Evolutionary conservation across 2,888 invertebrate genomes (phyloP).

Genomic region (Erebia epiphron): DNA sequence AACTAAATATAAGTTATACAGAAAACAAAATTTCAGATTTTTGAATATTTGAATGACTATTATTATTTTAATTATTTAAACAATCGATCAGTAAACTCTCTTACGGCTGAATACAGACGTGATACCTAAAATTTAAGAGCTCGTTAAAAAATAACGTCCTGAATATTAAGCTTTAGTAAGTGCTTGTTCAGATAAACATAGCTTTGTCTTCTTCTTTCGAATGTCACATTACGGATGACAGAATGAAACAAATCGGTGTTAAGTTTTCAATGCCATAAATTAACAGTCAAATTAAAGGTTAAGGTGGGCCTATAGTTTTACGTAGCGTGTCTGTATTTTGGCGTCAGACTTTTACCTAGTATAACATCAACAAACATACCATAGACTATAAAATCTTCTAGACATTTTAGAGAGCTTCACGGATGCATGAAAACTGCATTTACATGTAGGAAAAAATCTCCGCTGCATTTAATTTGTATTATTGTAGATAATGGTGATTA

Average conservation of each 20-base stretch:
- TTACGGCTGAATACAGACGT: neutral
- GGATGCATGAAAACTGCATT: conserved; percentile 53
- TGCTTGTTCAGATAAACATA: too few relatives aligned
- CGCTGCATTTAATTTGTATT: conserved; percentile 72
- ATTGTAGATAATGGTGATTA: conserved; percentile 70
- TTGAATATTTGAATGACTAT: neutral
- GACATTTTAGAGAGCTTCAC: conserved; percentile 69
- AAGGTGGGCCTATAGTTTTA: neutral
- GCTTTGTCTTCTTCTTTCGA: too few relatives aligned
- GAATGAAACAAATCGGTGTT: too few relatives aligned
- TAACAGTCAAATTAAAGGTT: neutral
- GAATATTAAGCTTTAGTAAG: too few relatives aligned
- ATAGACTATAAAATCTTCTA: conserved; percentile 71
- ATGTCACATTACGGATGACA: too few relatives aligned
- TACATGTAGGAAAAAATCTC: conserved; percentile 67
- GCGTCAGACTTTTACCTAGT: conserved; percentile 22
- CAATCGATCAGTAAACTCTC: conserved; percentile 19
- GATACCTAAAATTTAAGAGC: neutral
- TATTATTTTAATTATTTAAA: neutral
- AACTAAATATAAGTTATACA: neutral
- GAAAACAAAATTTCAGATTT: neutral
- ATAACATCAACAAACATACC: conserved; percentile 47
- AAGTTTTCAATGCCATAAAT: neutral
- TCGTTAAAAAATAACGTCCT: neutral
- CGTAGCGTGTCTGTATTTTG: neutral